Evolutionary conservation across 2,113 vertebrate species (phyloP).

Genomic region (Cololabis saira): DNA sequence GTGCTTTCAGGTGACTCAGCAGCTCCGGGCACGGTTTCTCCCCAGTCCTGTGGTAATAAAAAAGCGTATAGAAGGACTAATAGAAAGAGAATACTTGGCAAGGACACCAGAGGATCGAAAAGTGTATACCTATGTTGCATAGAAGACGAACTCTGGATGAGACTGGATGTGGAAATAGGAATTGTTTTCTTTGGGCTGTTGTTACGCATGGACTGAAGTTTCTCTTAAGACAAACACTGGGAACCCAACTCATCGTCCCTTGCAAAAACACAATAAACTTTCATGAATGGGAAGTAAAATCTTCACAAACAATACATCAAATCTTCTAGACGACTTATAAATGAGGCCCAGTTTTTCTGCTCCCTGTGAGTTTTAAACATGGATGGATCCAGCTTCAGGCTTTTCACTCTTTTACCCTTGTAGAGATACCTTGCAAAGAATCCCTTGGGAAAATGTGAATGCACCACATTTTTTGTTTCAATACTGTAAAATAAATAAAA

Average conservation of each 20-base stretch:
- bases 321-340: conserved; percentile 91
- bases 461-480: conserved; percentile 93
- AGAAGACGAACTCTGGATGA: conserved; percentile 66
- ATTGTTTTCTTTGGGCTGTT: conserved; percentile 85
- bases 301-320: conserved; percentile 80
- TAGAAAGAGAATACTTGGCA: conserved; percentile 99
- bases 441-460: conserved; percentile 98
- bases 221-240: conserved; percentile 85
- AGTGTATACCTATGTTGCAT: conserved; percentile 98
- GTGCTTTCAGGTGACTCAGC: conserved; percentile 91
- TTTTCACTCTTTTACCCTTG: conserved; percentile 92
- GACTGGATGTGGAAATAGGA: conserved; percentile 31
- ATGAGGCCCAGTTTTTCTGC: conserved; percentile 85
- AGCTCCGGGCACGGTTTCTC: conserved; percentile 94
- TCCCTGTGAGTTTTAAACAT: conserved; percentile 90
- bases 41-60: conserved; percentile 99
- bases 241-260: conserved; percentile 63
- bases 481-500: conserved; percentile 91
- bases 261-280: conserved; percentile 54
- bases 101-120: conserved; percentile 98
- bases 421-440: conserved; percentile 92
- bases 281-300: conserved; percentile 54
- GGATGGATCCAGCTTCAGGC: conserved; percentile 91
- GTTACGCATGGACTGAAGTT: conserved; percentile 96
- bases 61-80: conserved; percentile 99